Conservation (phyloP, 2,113 vertebrate genomes). For the Spermophilus dauricus region DNA sequence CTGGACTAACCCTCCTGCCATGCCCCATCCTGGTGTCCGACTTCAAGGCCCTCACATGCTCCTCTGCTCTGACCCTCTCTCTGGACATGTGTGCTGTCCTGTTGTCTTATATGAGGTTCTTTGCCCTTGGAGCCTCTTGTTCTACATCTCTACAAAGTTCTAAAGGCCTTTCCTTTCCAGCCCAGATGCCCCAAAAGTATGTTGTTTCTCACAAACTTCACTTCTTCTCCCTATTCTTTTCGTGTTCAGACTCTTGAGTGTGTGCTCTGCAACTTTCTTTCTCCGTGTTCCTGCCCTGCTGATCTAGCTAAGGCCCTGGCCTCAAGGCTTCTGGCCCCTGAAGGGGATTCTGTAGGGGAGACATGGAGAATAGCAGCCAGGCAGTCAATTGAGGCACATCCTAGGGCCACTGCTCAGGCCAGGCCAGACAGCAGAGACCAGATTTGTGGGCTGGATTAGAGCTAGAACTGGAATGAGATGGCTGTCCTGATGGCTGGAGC, state of each 20-base stretch:
- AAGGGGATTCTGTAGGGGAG: neutral
- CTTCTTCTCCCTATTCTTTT: conserved; percentile 32
- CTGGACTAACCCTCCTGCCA: conserved; percentile 67
- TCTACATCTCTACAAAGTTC: neutral
- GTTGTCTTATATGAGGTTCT: neutral
- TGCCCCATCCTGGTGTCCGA: neutral
- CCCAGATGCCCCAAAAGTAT: neutral
- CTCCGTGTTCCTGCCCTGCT: neutral
- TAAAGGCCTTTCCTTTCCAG: conserved; percentile 14
- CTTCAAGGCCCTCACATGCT: conserved; percentile 59
- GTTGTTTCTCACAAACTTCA: conserved; percentile 49
- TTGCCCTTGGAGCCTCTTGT: neutral
- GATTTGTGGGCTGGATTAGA: neutral
- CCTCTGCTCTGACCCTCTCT: conserved; percentile 35
- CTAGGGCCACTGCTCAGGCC: neutral
- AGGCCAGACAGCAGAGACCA: neutral
- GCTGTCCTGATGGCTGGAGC: neutral
- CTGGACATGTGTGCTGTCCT: neutral
- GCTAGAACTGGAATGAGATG: neutral
- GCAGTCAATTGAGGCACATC: neutral
- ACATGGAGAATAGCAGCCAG: neutral
- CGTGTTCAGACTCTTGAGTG: neutral
- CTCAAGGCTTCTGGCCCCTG: neutral
- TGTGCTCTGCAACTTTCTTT: neutral
- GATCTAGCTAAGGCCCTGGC: neutral